These are phyloP conservation scores for Plumapathes pennacea DNA, from an alignment of 92 coral and sea anemone species.

Conservation along the genomic window DNA sequence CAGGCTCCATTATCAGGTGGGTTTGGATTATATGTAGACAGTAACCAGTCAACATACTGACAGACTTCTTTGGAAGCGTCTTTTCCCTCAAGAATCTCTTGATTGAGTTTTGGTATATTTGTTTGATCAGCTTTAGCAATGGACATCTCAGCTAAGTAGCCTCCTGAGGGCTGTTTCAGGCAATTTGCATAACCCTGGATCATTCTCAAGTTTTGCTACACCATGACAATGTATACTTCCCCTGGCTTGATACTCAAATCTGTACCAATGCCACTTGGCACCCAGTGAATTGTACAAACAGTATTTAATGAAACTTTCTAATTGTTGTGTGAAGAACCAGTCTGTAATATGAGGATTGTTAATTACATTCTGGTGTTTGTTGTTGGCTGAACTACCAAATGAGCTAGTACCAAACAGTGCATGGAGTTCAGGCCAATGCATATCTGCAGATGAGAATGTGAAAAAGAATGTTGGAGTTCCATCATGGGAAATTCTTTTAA, in stretches of 20 bases:
- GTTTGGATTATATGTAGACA: slow-evolving; percentile 26
- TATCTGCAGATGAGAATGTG: slow-evolving; percentile 54
- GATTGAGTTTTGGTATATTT: slow-evolving; percentile 15
- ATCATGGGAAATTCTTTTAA: slow-evolving; percentile 23
- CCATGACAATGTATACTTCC: slow-evolving; percentile 85
- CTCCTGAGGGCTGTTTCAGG: slow-evolving; percentile 64
- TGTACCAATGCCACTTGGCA: slow-evolving; percentile 80
- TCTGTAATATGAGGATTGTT: slow-evolving; percentile 38
- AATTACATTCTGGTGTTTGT: slow-evolving; percentile 42
- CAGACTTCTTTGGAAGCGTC: slow-evolving; percentile 23
- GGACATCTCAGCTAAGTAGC: slow-evolving; percentile 62
- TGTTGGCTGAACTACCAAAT: slow-evolving; percentile 2
- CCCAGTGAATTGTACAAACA: slow-evolving; percentile 71
- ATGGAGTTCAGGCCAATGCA: slow-evolving; percentile 59
- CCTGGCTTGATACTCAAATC: slow-evolving; percentile 77
- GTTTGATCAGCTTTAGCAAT: slow-evolving; percentile 16
- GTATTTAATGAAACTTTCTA: slow-evolving; percentile 68
- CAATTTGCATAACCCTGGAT: slow-evolving; percentile 73
- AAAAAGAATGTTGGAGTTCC: slow-evolving; percentile 58
- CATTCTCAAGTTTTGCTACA: slow-evolving; percentile 66
- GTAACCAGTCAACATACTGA: slow-evolving; percentile 13
- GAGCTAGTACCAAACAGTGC: slow-evolving; percentile 16
- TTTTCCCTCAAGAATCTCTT: slow-evolving; percentile 35
- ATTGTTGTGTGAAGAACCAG: slow-evolving; percentile 72
- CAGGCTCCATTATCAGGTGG: slow-evolving; percentile 19